These are phyloP conservation scores for Euclidia mi DNA, from an alignment of 2,888 invertebrate species.

Conservation along the genomic window DNA sequence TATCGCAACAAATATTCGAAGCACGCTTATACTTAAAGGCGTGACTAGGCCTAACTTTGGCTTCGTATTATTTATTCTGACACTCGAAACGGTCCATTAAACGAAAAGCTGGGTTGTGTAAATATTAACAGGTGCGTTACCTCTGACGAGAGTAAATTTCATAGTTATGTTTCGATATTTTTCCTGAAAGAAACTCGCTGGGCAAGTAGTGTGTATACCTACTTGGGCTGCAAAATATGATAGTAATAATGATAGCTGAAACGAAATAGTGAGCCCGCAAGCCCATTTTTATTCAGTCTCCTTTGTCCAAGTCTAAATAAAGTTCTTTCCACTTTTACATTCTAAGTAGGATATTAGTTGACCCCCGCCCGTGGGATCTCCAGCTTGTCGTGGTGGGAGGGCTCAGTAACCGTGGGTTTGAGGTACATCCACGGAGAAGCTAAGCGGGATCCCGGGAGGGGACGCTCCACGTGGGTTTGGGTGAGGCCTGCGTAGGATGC, in stretches of 20 bases:
- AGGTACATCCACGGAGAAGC: no score
- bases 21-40: constrained; percentile 13
- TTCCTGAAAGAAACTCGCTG: neutral
- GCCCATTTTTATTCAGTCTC: constrained; percentile 25
- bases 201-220: constrained; percentile 15
- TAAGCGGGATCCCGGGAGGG: no score
- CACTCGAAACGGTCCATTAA: constrained; percentile 59
- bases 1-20: constrained; percentile 15
- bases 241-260: constrained; percentile 15
- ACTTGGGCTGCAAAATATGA: constrained; percentile 21
- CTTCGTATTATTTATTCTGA: constrained; percentile 65
- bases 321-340: neutral
- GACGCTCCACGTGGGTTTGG: no score
- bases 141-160: constrained; percentile 5
- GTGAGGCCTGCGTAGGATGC: no score
- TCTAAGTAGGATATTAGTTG: constrained; percentile 24
- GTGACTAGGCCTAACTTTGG: constrained; percentile 16
- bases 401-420: no score
- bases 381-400: no score
- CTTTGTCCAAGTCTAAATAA: constrained; percentile 8
- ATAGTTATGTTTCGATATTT: constrained; percentile 12
- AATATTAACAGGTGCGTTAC: constrained; percentile 42
- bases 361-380: no score
- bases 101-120: constrained; percentile 51
- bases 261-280: neutral